These are phyloP conservation scores for Myotis lucifugus DNA, from an alignment of 2,113 vertebrate species.

Conservation along the genomic window DNA sequence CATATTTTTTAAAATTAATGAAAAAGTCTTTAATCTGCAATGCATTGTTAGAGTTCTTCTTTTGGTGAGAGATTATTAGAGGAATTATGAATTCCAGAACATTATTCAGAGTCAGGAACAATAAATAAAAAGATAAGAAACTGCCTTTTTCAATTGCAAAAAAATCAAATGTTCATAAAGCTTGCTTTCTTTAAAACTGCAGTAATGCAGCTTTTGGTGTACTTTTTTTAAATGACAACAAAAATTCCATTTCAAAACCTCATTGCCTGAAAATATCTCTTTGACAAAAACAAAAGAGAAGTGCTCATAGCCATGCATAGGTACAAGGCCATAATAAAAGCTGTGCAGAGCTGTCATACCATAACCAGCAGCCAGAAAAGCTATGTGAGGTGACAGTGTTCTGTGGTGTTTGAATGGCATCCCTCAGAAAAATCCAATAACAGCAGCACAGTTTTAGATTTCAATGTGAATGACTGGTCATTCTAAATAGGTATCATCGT, in stretches of 20 bases:
- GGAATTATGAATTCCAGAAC: neutral
- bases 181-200: neutral
- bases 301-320: neutral
- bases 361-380: neutral
- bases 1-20: neutral
- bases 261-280: slow-evolving; percentile 21
- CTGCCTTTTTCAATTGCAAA: neutral
- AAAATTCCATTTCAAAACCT: slow-evolving; percentile 19
- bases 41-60: neutral
- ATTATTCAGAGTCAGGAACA: neutral
- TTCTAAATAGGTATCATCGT: neutral
- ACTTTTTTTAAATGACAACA: neutral
- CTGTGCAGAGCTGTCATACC: neutral
- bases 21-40: neutral
- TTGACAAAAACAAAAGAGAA: slow-evolving; percentile 28
- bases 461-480: accelerated
- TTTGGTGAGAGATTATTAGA: neutral
- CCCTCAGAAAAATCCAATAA: slow-evolving; percentile 40
- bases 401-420: slow-evolving; percentile 38
- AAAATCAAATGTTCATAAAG: neutral
- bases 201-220: neutral
- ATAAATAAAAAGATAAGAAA: neutral
- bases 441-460: slow-evolving; percentile 6
- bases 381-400: slow-evolving; percentile 40
- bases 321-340: neutral